phyloP scores from a whole-genome alignment of 2,113 vertebrate genomes.

The Toxotes jaculatrix region DNA sequence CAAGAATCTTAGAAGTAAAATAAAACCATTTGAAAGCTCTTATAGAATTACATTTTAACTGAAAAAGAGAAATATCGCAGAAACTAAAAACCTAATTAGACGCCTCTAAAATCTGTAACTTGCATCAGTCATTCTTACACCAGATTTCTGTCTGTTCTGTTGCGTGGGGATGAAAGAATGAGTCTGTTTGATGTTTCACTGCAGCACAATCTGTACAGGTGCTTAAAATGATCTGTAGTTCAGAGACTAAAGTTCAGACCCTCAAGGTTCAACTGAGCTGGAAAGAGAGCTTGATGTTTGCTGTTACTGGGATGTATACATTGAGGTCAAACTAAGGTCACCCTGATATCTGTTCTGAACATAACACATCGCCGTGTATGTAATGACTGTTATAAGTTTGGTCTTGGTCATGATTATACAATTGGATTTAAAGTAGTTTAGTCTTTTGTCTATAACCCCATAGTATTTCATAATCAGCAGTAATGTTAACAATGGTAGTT shows the following conservation, averaged over 20 bases:
- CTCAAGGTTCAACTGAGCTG: not conserved
- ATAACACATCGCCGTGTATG: not conserved
- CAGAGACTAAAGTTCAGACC: not conserved
- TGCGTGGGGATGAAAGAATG: not conserved
- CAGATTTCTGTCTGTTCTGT: too few species aligned
- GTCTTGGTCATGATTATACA: not conserved
- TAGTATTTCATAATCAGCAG: too few species aligned
- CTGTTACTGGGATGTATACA: not conserved
- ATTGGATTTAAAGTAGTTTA: not conserved
- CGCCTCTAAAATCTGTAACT: not conserved
- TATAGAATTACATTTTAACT: not conserved
- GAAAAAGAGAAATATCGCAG: not conserved
- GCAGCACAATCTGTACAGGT: not conserved
- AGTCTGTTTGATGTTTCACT: not conserved
- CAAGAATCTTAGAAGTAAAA: not conserved
- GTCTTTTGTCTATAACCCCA: not conserved
- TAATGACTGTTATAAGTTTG: not conserved
- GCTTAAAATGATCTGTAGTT: not conserved
- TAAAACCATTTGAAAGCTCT: not conserved
- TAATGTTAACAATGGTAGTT: not conserved
- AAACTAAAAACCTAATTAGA: not conserved
- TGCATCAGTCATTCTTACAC: too few species aligned
- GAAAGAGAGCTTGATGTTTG: not conserved
- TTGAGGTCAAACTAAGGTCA: constrained; percentile 1
- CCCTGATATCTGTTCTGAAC: not conserved